Evolutionary conservation across 2,113 vertebrate species (phyloP).

Genomic region (Prunella fulvescens): DNA sequence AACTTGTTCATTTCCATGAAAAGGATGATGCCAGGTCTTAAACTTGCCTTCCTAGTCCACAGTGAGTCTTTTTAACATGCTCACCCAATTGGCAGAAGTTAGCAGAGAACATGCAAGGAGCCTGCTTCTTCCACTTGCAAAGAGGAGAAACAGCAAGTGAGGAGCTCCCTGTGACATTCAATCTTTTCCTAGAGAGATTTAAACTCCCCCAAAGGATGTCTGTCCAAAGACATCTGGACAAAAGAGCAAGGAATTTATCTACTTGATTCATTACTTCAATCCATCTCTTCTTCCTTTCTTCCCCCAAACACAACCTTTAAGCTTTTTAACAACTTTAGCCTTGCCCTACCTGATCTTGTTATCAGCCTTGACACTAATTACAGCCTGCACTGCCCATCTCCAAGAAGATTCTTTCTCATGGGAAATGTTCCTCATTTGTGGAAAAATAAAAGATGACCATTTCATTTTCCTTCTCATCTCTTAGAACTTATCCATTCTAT

Average conservation of each 20-base stretch:
- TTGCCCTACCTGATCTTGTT: neutral
- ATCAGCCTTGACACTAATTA: neutral
- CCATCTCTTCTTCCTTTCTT: neutral
- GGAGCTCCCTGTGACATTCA: neutral
- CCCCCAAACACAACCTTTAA: neutral
- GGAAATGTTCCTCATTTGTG: neutral
- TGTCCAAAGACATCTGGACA: neutral
- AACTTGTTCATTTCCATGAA: neutral
- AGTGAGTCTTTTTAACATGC: neutral
- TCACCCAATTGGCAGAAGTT: neutral
- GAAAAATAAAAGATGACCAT: neutral
- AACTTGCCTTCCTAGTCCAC: neutral
- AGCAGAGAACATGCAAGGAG: neutral
- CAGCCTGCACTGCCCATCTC: neutral
- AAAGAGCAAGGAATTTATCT: neutral
- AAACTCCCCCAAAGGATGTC: neutral
- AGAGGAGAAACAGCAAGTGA: neutral
- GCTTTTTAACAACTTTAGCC: neutral
- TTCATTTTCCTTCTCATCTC: neutral
- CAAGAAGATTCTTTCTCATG: neutral
- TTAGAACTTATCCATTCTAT: neutral
- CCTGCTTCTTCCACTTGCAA: neutral
- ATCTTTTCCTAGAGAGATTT: neutral
- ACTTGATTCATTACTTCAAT: neutral
- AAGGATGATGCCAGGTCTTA: neutral